Evolutionary conservation across 53 echinoderm and acorn worm genomes (phyloP), one percentile per base, ranked within the genome.

Genomic region (Luidia sarsii): DNA sequence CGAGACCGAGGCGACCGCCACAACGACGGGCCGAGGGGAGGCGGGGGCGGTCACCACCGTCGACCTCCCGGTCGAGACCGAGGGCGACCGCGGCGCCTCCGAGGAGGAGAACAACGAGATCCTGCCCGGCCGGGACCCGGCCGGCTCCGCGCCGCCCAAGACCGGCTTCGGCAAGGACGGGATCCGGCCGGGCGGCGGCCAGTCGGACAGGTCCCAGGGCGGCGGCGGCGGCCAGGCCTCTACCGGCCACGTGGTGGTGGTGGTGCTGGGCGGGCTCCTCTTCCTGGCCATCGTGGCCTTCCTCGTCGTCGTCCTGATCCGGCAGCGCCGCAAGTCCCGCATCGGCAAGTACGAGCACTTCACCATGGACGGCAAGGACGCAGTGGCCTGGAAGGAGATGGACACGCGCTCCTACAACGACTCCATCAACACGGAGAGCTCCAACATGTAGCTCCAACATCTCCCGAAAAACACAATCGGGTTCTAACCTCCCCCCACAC

Each of bases 281-380:
- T 77, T 90, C 49, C 56, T 90, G 65, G 86, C 82, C 29, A 86
- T 90, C 61, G 86, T 90, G 24, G 86, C 82, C 41, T 68, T 90
- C 48, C 63, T 90, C 15, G 57, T 90, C 55, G 82, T 86, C 45
- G 71, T 90, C 68, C 19, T 90, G 10, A 86, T 86, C 48, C 71
- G 86, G 28, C 86, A 86, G 83, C 77, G 86, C 38, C 62, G 82
- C 35, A 90, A 83, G 63, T 69, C 83, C 20, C 86, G 90, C 37
- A 52, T 90, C n/a, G 65, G 85, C 18, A 82, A 86, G 45, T 90
- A 90, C 65, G 86, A 90, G 48, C 86, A 90, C 41, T 90, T 90
- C 57, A 86, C 65, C 54, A 86, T 90, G 86, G 86, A 90, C 53
- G 65, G 79, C 19, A 82, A 86, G 18, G 90, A 90, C 45, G 75